These are phyloP conservation scores for Eufriesea mexicana DNA, from an alignment of 1,140 invertebrate species.

Conservation along the genomic window DNA sequence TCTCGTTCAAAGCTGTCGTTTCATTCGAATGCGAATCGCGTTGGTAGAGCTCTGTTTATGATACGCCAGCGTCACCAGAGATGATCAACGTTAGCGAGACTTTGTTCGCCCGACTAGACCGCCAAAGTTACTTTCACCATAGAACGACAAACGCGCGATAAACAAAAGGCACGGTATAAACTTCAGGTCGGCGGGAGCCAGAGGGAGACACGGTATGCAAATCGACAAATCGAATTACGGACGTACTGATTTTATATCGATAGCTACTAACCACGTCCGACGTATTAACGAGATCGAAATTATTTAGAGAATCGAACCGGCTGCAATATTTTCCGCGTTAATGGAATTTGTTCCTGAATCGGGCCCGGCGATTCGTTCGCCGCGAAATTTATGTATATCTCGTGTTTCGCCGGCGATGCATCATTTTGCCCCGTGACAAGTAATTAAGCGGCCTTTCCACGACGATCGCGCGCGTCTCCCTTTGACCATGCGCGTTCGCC, in stretches of 20 bases:
- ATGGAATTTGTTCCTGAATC: slow-evolving; percentile 25
- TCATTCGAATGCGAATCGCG: slow-evolving; percentile 20
- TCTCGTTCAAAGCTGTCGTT: neutral
- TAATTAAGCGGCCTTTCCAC: slow-evolving; percentile 28
- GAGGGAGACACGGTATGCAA: neutral
- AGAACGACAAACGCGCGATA: neutral
- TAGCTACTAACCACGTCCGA: neutral
- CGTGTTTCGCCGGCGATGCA: slow-evolving; percentile 37
- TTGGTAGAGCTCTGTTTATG: neutral
- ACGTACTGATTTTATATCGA: slow-evolving; percentile 3
- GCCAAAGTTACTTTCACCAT: neutral
- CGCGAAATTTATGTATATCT: slow-evolving; percentile 41
- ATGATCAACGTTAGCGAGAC: slow-evolving; percentile 1
- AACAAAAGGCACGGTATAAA: neutral
- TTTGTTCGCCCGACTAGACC: too few relatives aligned
- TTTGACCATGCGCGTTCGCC: slow-evolving; percentile 6
- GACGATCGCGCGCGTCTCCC: neutral
- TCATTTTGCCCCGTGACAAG: slow-evolving; percentile 37
- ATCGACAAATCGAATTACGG: slow-evolving; percentile 24
- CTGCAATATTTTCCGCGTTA: slow-evolving; percentile 32
- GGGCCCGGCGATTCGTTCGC: neutral
- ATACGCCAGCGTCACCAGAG: neutral
- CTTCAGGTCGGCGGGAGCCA: too few relatives aligned
- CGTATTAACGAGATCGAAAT: neutral
- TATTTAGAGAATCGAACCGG: slow-evolving; percentile 28